These are phyloP conservation scores for Pelvicachromis taeniatus DNA, from an alignment of 2,113 vertebrate species.

Conservation along the genomic window DNA sequence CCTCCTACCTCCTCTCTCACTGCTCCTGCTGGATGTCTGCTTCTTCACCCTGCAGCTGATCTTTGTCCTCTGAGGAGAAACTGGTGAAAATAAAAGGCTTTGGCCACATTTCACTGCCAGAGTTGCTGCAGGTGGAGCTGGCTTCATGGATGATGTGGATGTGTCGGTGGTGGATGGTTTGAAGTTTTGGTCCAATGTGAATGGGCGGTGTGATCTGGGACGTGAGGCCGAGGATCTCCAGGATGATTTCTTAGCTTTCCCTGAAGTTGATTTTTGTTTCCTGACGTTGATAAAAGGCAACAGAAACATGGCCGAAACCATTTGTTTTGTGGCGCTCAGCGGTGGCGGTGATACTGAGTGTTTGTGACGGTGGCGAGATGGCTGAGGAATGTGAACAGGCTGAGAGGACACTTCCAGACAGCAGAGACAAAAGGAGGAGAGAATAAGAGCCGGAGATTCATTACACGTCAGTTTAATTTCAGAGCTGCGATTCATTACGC, in stretches of 20 bases:
- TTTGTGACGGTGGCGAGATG: conserved; percentile 17
- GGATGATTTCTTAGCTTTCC: background rate
- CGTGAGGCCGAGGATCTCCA: background rate
- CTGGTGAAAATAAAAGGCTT: background rate
- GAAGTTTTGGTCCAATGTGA: background rate
- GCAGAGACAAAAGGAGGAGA: background rate
- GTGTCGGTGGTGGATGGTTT: background rate
- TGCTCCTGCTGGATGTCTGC: background rate
- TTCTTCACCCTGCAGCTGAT: background rate
- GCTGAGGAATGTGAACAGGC: background rate
- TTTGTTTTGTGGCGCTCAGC: background rate
- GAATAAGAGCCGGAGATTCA: conserved; percentile 23
- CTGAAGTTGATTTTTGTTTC: background rate
- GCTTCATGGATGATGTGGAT: background rate
- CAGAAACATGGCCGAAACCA: background rate
- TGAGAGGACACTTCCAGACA: background rate
- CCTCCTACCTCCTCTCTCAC: background rate
- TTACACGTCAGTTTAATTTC: conserved; percentile 54
- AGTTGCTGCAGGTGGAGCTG: background rate
- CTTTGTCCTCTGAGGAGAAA: background rate
- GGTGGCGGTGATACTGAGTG: conserved; percentile 7
- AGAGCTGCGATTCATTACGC: conserved; percentile 52
- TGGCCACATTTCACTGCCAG: background rate
- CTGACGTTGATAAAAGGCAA: background rate
- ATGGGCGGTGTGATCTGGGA: background rate